Evolutionary conservation across 2,797 vertebrate genomes (phyloP).

Genomic region (Cryptoblepharus egeriae): DNA sequence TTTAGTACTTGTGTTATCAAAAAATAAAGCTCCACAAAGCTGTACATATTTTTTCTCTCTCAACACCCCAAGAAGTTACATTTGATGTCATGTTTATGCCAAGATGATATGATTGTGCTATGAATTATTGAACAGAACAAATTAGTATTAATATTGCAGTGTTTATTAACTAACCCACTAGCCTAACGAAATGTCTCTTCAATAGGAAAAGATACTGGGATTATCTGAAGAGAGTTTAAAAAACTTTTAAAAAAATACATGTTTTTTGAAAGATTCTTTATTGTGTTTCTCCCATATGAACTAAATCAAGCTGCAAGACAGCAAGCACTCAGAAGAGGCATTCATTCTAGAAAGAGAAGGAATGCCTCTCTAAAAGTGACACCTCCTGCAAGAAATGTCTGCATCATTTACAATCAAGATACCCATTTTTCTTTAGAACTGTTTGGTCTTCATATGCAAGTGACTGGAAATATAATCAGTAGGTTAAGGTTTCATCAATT

Average conservation of each 20-base stretch:
- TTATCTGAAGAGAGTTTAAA: background rate
- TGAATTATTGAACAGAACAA: background rate
- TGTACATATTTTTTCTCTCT: background rate
- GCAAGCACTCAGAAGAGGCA: background rate
- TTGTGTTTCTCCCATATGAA: too few species aligned
- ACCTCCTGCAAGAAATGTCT: background rate
- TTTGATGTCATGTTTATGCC: background rate
- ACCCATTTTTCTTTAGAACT: too few species aligned
- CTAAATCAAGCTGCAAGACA: too few species aligned
- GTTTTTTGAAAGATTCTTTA: too few species aligned
- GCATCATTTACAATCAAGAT: too few species aligned
- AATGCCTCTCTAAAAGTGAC: background rate
- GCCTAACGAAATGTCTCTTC: too few species aligned
- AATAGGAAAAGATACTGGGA: background rate
- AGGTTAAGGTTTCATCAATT: too few species aligned
- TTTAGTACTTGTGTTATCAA: background rate
- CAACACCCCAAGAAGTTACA: background rate
- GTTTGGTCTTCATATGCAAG: too few species aligned
- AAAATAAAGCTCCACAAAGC: background rate
- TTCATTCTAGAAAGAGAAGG: background rate
- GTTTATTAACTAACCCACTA: background rate
- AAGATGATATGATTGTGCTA: background rate
- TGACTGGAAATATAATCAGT: too few species aligned
- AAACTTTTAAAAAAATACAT: too few species aligned
- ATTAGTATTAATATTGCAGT: background rate